Base-by-base conservation (phyloP, 2,888 invertebrate species). In the Oscheius myriophilus region DNA sequence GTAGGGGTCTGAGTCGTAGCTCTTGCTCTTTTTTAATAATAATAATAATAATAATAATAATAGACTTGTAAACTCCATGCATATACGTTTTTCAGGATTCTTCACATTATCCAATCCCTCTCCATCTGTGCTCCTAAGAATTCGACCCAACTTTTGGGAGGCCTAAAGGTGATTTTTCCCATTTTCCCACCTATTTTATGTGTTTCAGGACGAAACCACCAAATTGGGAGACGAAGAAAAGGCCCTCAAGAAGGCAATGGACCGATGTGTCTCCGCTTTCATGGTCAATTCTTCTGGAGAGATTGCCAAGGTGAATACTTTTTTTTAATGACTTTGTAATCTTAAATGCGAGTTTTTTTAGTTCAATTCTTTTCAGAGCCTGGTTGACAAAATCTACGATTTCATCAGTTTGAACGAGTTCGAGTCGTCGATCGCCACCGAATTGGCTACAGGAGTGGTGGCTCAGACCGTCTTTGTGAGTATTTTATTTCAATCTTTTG, bases 91-190 rank as follows among this genome's bases (percentile, higher is more conserved):
- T 49, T 39, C 21, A 67, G 67, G 33, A 54, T 68, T 41, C 21
- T 68, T 26, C 45, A 46, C 21, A 68, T 68, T 2, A 63, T 68
- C 18, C 16, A 39, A 7, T 51, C 66, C 18, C 59, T 76, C 12
- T 69, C 76, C 6, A 69, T 76, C 9, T 69, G 67, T 41, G 67
- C 67, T 33, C 70, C 72, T 0, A 76, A 74, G 18, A 45, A 66
- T n/a, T 70, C 73, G 7, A 53, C 49, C 7, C 58, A 42, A 14
- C 39, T 65, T 14, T 59, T 66, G 3, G 76, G 72, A 41, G 67
- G 67, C 21, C 52, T 67, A 1, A 67, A 67, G 33, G 33, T 33
- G 3, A 9, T 46, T 46, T 46, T 46, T 46, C 2, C 46, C 2
- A 18, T 9, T 16, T 53, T 53, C 16, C 18, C 12, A 53, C 3